These are phyloP conservation scores for Drosophila bipectinata DNA, from an alignment of 1,140 invertebrate genomes.

Conservation along the genomic window DNA sequence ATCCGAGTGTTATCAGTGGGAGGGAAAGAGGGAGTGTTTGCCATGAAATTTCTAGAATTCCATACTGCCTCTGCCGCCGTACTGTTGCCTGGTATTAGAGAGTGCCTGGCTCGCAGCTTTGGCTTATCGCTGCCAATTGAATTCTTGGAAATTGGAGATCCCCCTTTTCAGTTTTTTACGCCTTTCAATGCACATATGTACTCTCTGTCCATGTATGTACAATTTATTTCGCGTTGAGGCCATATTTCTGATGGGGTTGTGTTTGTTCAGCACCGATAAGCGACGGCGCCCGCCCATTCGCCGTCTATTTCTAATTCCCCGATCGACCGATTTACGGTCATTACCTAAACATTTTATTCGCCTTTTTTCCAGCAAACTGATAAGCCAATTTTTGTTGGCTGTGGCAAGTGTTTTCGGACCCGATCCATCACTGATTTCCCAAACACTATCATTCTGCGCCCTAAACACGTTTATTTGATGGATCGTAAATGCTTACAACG, in stretches of 20 bases:
- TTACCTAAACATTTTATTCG: conserved; percentile 35
- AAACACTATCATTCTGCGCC: conserved; percentile 3
- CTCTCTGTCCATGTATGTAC: neutral
- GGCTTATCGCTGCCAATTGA: conserved; percentile 38
- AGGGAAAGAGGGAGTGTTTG: neutral
- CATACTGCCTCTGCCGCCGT: neutral
- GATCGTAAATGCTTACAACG: neutral
- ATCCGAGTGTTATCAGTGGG: conserved; percentile 46
- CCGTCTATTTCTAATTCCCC: conserved; percentile 12
- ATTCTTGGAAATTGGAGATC: conserved; percentile 51
- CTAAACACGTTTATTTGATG: conserved; percentile 7
- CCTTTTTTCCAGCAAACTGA: conserved; percentile 4
- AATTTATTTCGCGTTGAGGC: neutral
- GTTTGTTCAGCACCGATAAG: conserved; percentile 50
- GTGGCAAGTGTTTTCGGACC: conserved; percentile 54
- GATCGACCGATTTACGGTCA: conserved; percentile 18
- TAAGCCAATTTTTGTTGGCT: conserved; percentile 49
- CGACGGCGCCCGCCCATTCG: conserved; percentile 31
- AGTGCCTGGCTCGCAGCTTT: conserved; percentile 3
- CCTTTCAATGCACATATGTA: conserved; percentile 7
- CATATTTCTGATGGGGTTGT: conserved; percentile 38
- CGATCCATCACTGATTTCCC: conserved; percentile 35
- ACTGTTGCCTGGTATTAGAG: neutral
- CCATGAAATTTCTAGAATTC: conserved; percentile 59
- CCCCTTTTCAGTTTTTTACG: conserved; percentile 16